Evolutionary conservation across 1,140 invertebrate genomes (phyloP).

Genomic region (Meloidogyne exigua): DNA sequence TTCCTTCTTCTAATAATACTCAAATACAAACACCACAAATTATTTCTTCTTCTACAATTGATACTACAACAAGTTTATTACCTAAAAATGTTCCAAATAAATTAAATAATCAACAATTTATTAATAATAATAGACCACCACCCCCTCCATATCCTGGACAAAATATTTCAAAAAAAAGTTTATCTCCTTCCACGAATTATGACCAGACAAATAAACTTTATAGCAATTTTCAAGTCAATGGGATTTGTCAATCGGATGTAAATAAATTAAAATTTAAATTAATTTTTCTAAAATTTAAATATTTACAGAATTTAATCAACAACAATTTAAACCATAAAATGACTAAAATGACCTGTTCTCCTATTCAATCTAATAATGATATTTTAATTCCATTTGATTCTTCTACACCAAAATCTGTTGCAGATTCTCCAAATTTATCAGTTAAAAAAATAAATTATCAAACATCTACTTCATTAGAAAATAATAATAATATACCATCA

Average conservation of each 20-base stretch:
- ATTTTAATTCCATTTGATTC: conserved; percentile 26
- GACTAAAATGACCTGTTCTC: background rate
- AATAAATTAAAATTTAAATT: background rate
- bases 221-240: background rate
- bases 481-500: background rate
- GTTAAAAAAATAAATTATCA: background rate
- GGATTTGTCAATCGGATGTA: conserved; percentile 5
- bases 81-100: background rate
- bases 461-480: background rate
- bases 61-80: background rate
- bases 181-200: background rate
- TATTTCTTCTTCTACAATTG: background rate
- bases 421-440: background rate
- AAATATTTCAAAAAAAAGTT: background rate
- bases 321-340: conserved; percentile 9
- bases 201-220: background rate
- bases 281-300: background rate
- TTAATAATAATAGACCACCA: conserved; percentile 19
- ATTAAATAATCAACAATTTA: conserved; percentile 5
- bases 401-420: conserved; percentile 31
- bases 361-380: background rate
- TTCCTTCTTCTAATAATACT: background rate
- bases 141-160: conserved; percentile 33
- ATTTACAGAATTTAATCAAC: background rate
- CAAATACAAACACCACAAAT: background rate